Base-by-base conservation (phyloP, 53 echinoderm and acorn worm species). In the Echinometra lucunter region DNA sequence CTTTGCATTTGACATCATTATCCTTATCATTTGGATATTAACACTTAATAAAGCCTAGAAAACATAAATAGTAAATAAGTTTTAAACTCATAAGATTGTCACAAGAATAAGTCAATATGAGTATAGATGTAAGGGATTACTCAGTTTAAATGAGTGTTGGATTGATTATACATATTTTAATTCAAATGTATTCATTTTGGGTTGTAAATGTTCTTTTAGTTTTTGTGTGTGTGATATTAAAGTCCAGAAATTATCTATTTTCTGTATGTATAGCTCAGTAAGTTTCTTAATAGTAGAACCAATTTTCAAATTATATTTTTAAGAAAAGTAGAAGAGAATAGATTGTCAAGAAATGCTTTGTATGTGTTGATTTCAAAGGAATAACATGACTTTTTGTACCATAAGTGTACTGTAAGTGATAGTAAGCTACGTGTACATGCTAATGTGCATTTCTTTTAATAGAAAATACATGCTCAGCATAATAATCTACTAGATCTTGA, bases 201-300 rank as follows among this genome's bases (percentile, higher is more conserved):
- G 45, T 85, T 85, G 85, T 85, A 85, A 85, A 85, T 85, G 45
- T 53, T 49, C 28, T 49, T n/a, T 78, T 49, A 85, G 45, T 85
- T 85, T 81, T 80, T 63, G 19, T 63, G n/a, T 85, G 85, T 85
- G 83, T 80, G 81, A 42, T 23, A 28, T 18, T 42, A 25, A 85
- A 49, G 49, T 85, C 85, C 85, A 85, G 47, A 47, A 85, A 30
- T 85, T 28, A 49, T 85, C 85, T 85, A 85, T 85, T 85, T 85
- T 49, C 30, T 85, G 12, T 47, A 85, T 85, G n/a, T 49, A 28
- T 85, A 49, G 19, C 49, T 28, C 9, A 28, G 4, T 27, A 16
- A 85, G 8, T 85, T 85, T 85, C 49, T 49, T 12, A n/a, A n/a
- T n/a, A 13, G 49, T 53, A n/a, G 49, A 85, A 47, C 49, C 49